Percentiles rank a stretch among this genome's conserved stretches.
These are phyloP conservation scores for Lasius platythorax DNA, from an alignment of 2,888 invertebrate species.

Conservation along the genomic window DNA sequence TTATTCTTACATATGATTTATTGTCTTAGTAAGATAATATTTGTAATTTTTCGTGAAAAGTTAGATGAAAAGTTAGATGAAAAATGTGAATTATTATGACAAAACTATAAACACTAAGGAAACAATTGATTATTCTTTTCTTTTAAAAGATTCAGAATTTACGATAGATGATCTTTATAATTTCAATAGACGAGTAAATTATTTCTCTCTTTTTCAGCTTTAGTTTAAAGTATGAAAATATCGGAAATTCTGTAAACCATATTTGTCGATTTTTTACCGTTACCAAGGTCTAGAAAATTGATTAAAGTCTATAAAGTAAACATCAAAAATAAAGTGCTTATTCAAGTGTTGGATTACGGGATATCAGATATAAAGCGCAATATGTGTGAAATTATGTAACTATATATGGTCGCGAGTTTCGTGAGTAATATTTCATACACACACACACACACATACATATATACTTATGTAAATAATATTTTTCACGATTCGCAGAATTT, in stretches of 20 bases:
- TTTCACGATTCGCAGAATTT: not conserved
- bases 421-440: not conserved
- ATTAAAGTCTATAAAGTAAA: slow-evolving; percentile 13
- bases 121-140: not conserved
- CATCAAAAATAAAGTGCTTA: slow-evolving; percentile 4
- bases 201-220: not conserved
- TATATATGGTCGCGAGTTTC: not conserved
- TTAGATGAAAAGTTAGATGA: not conserved
- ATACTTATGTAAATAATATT: not conserved
- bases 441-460: not conserved
- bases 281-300: not conserved
- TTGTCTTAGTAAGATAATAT: not conserved
- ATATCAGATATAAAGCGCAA: not conserved
- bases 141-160: not conserved
- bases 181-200: not conserved
- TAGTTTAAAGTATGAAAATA: not conserved
- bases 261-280: not conserved
- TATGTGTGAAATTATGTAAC: slow-evolving; percentile 16
- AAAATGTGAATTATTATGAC: not conserved
- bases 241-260: not conserved
- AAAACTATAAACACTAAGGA: too few relatives aligned
- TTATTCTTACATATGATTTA: not conserved
- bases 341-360: not conserved
- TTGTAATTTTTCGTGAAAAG: slow-evolving; percentile 8
- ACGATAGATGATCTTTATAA: not conserved